Base-by-base conservation (phyloP, 2,113 vertebrate genomes). In the Xenus cinereus region DNA sequence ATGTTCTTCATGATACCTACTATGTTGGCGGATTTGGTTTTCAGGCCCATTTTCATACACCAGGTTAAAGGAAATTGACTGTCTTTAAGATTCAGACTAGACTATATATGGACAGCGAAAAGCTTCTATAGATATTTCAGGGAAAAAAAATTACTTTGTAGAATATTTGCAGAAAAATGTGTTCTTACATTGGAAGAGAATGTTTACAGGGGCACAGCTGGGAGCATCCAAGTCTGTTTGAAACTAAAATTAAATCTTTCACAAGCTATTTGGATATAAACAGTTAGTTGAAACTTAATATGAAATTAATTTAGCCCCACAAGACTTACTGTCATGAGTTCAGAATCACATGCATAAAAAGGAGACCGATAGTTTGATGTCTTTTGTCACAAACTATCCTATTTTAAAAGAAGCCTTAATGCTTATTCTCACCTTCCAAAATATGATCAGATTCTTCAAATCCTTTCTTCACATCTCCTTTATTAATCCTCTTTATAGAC, bases 361-460 rank as follows among this genome's bases (percentile, higher is more conserved):
- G 23, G 15, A 90, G 21, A 32, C 9, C 26, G 21, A 48, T 4
- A 63, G 19, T 4, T 81, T 77, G 41, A 74, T 46, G 53, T 68
- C 24, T 53, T 82, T 68, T 85, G 26, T 27, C 59, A 86, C 10
- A 43, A 86, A 54, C 6, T 17, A 50, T 32, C 7, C 6, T 81
- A 15, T 33, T 82, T 56, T 15, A 53, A 77, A 87, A 72, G 2
- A 37, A 45, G 26, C 18, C 56, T 41, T 66, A 67, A 39, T 53
- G 30, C 9, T 64, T 74, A 87, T 87, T 85, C 93, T 97, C 71
- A 99, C 99, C 99, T 97, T 99, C 98, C 78, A 99, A 87, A 81
- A 99, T 95, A 62, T 99, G 98, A 96, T 99, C 99, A 19, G 99
- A 98, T 90, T 99, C 98, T 73, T 98, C 98, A 98, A 99, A 99